Evolutionary conservation across 2,797 vertebrate genomes (phyloP).

Genomic region (Paguma larvata): DNA sequence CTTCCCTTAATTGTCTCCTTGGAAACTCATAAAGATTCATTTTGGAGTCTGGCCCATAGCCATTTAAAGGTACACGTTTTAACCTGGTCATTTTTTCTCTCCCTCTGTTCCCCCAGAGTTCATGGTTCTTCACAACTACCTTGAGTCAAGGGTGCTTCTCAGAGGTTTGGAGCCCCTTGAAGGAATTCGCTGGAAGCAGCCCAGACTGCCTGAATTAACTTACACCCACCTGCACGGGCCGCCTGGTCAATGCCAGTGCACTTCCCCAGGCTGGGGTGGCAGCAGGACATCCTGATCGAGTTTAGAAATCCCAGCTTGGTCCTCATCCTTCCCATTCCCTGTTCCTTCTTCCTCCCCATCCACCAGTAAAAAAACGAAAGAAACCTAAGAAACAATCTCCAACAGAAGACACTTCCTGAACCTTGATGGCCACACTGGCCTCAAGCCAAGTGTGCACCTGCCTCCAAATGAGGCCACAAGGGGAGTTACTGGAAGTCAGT

Average conservation of each 20-base stretch:
- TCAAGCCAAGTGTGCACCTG: conserved; percentile 87
- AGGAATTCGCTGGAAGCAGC: conserved; percentile 68
- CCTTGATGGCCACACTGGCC: conserved; percentile 94
- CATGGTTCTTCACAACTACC: conserved; percentile 64
- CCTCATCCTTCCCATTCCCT: conserved; percentile 78
- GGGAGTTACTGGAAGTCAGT: conserved; percentile 85
- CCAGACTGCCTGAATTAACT: conserved; percentile 88
- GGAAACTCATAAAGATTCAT: conserved; percentile 40
- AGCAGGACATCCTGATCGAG: conserved; percentile 94
- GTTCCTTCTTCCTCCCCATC: conserved; percentile 83
- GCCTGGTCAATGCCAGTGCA: conserved; percentile 57
- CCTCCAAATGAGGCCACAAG: conserved; percentile 75
- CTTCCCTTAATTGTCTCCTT: conserved; percentile 33
- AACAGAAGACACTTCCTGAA: conserved; percentile 89
- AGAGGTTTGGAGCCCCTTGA: conserved; percentile 75
- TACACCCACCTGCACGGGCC: conserved; percentile 85
- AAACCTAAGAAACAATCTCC: conserved; percentile 91
- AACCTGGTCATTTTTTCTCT: conserved; percentile 65
- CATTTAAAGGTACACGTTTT: conserved; percentile 78
- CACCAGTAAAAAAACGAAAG: conserved; percentile 90
- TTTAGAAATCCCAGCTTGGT: conserved; percentile 89
- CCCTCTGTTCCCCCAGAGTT: background rate
- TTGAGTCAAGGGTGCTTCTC: conserved; percentile 72
- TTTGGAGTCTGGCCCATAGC: conserved; percentile 62
- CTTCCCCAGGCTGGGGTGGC: conserved; percentile 89